Conservation (phyloP, 2,113 vertebrate genomes). For the Edolisoma coerulescens region DNA sequence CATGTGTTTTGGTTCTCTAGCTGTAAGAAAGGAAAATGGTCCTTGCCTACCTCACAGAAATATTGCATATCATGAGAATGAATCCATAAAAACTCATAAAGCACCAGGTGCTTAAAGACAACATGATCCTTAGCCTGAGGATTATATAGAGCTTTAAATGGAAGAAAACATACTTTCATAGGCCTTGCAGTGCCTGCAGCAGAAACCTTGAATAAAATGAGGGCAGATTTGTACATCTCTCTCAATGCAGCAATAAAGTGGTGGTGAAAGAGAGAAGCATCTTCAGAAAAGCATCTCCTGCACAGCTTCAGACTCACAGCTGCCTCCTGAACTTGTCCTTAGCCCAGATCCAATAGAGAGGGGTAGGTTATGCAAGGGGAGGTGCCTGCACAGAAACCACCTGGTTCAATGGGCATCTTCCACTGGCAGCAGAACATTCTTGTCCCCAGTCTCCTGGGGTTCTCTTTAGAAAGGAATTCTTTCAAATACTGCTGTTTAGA, state of each 20-base stretch:
- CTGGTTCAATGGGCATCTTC: neutral
- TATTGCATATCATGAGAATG: neutral
- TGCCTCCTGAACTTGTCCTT: neutral
- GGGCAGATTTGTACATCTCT: neutral
- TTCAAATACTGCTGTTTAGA: neutral
- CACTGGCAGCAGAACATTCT: neutral
- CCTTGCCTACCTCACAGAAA: neutral
- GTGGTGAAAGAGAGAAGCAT: neutral
- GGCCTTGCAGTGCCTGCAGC: neutral
- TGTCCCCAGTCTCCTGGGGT: neutral
- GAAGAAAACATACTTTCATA: neutral
- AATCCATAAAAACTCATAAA: neutral
- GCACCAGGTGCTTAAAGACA: neutral
- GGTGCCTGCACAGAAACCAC: neutral
- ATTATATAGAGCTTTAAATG: neutral
- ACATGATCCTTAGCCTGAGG: neutral
- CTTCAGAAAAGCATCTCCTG: neutral
- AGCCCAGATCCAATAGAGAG: fast-evolving
- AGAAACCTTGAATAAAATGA: neutral
- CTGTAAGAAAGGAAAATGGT: neutral
- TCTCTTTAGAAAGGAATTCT: neutral
- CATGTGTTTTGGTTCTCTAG: neutral
- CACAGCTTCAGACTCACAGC: neutral
- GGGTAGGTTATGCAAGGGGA: neutral
- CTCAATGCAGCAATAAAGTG: neutral